Evolutionary conservation across 2,797 vertebrate species (phyloP).

Genomic region (Artibeus lituratus): DNA sequence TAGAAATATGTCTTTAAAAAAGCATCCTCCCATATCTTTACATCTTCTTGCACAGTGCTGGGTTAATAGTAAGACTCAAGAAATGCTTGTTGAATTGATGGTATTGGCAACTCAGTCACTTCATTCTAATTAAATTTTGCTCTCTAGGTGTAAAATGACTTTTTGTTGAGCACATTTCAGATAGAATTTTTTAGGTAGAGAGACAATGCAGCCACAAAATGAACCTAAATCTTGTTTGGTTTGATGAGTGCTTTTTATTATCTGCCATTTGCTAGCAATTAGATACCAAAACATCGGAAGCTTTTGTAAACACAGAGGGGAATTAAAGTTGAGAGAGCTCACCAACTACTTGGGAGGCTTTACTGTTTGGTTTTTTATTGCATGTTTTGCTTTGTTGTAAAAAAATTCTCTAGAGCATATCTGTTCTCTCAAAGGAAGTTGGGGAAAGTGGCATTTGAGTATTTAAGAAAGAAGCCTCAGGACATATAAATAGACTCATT

Average conservation of each 20-base stretch:
- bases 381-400: slow-evolving; percentile 34
- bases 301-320: slow-evolving; percentile 41
- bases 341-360: not conserved
- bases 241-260: slow-evolving; percentile 66
- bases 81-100: slow-evolving; percentile 37
- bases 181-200: not conserved
- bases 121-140: slow-evolving; percentile 57
- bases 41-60: not conserved
- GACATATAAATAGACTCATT: slow-evolving; percentile 19
- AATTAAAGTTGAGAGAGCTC: slow-evolving; percentile 35
- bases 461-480: slow-evolving; percentile 42
- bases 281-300: slow-evolving; percentile 45
- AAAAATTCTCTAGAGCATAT: not conserved
- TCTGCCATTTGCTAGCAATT: slow-evolving; percentile 57
- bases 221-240: slow-evolving; percentile 46
- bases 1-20: not conserved
- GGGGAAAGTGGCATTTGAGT: not conserved
- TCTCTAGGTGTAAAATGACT: slow-evolving; percentile 53
- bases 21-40: not conserved
- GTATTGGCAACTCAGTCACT: slow-evolving; percentile 47
- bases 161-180: slow-evolving; percentile 46
- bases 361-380: not conserved
- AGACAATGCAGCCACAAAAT: slow-evolving; percentile 44
- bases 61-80: slow-evolving; percentile 22
- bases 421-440: slow-evolving; percentile 20